Evolutionary conservation across 2,113 vertebrate species (phyloP).

Genomic region (Macrotus californicus): DNA sequence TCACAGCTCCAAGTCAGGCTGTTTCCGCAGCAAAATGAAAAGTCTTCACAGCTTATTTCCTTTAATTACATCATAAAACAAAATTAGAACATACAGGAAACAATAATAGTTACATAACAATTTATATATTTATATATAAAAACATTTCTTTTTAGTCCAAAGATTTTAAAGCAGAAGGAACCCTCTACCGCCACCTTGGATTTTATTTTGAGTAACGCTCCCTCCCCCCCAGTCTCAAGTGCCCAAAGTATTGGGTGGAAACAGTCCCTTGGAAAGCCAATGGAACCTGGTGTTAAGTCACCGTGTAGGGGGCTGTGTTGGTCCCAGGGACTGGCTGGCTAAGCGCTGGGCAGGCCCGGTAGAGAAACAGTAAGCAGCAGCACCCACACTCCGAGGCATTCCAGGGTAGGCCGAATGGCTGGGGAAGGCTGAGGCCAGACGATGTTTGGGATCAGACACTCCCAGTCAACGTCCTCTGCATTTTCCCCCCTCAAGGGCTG

Average conservation of each 20-base stretch:
- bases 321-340: conserved; percentile 19
- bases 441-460: neutral
- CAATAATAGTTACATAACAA: conserved; percentile 75
- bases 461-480: neutral
- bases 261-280: conserved; percentile 49
- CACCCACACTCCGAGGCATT: neutral
- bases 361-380: conserved; percentile 9
- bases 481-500: neutral
- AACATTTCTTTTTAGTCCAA: conserved; percentile 65
- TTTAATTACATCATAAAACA: conserved; percentile 76
- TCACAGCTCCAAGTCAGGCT: conserved; percentile 12
- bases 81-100: conserved; percentile 75
- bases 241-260: neutral
- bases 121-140: conserved; percentile 75
- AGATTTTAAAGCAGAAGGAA: conserved; percentile 74
- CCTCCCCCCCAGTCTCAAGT: neutral
- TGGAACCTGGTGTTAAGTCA: conserved; percentile 4
- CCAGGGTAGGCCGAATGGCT: neutral
- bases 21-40: conserved; percentile 60
- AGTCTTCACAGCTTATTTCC: conserved; percentile 72
- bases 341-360: conserved; percentile 3
- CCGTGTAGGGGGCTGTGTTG: neutral
- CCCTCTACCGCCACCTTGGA: conserved; percentile 65
- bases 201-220: conserved; percentile 61
- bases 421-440: neutral